A percentile compares a stretch with the other conserved stretches of the same genome.
Conservation (phyloP, 2,888 invertebrate species). For the Ormia ochracea region DNA sequence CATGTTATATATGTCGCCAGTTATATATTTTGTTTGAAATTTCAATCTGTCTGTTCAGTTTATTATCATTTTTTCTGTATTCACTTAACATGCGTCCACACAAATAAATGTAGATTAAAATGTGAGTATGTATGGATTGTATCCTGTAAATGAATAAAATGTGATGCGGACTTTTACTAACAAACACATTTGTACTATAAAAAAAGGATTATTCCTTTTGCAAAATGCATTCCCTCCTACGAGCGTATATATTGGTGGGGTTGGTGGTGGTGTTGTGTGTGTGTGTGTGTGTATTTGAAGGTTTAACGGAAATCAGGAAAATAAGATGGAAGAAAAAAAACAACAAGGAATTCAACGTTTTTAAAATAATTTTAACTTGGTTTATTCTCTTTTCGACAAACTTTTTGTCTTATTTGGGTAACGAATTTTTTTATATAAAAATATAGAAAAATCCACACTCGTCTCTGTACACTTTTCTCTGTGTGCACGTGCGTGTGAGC, state of each 20-base stretch:
- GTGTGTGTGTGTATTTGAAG: conserved; percentile 35
- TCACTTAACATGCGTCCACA: neutral
- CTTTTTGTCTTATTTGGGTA: conserved; percentile 51
- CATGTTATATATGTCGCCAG: neutral
- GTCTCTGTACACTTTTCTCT: neutral
- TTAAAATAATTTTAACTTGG: conserved; percentile 35
- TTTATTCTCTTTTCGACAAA: conserved; percentile 27
- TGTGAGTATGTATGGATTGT: conserved; percentile 23
- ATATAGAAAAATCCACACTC: conserved; percentile 4
- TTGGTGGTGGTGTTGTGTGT: no score
- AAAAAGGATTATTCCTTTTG: conserved; percentile 20
- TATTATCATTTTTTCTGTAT: neutral
- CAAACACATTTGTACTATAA: neutral
- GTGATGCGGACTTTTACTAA: conserved; percentile 12
- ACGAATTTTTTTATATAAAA: conserved; percentile 18
- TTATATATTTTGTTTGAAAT: conserved; percentile 10
- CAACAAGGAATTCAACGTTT: conserved; percentile 46
- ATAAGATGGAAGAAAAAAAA: conserved; percentile 56
- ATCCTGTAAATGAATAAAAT: conserved; percentile 57
- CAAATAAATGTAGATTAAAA: conserved; percentile 15
- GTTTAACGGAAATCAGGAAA: conserved; percentile 43
- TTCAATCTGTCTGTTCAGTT: conserved; percentile 5
- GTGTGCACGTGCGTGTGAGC: neutral
- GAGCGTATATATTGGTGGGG: no score
- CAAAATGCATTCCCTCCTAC: conserved; percentile 22